These are phyloP conservation scores for Oncorhynchus nerka DNA, from an alignment of 2,113 vertebrate genomes.

Conservation along the genomic window DNA sequence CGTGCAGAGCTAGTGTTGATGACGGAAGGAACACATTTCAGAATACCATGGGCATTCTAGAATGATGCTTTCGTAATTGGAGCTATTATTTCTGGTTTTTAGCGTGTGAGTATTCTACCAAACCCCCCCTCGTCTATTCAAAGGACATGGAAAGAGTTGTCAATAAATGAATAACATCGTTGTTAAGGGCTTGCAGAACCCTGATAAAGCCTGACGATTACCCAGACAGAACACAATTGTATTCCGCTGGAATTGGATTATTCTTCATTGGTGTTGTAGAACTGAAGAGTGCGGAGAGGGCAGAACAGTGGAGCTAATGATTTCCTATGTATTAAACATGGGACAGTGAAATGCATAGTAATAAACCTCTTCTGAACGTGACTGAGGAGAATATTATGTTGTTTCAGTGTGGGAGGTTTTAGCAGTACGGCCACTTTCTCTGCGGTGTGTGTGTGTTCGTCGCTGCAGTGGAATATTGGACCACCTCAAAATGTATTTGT, in stretches of 20 bases:
- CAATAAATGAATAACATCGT: no score
- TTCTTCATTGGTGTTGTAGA: slow-evolving; percentile 48
- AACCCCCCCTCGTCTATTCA: slow-evolving; percentile 30
- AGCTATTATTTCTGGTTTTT: slow-evolving; percentile 15
- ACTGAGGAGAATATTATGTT: slow-evolving; percentile 61
- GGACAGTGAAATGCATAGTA: slow-evolving; percentile 31
- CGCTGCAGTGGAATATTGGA: slow-evolving; percentile 40
- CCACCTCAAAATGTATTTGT: slow-evolving; percentile 66
- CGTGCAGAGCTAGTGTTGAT: not conserved
- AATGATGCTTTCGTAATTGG: slow-evolving; percentile 10
- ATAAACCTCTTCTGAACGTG: slow-evolving; percentile 52
- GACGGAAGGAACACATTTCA: slow-evolving; percentile 27
- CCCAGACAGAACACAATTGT: slow-evolving; percentile 40
- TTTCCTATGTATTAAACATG: slow-evolving; percentile 41
- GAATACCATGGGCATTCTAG: not conserved
- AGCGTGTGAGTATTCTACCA: slow-evolving; percentile 43
- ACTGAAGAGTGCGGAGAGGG: slow-evolving; percentile 5
- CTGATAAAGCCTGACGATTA: slow-evolving; percentile 67
- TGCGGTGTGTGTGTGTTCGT: not conserved
- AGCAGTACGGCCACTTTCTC: not conserved
- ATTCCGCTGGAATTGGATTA: slow-evolving; percentile 18
- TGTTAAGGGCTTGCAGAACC: not conserved
- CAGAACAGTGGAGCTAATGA: slow-evolving; percentile 56
- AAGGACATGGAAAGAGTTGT: slow-evolving; percentile 24
- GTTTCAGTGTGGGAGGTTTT: not conserved